Conservation (phyloP, 2,797 vertebrate species). For the Anniella stebbinsi region DNA sequence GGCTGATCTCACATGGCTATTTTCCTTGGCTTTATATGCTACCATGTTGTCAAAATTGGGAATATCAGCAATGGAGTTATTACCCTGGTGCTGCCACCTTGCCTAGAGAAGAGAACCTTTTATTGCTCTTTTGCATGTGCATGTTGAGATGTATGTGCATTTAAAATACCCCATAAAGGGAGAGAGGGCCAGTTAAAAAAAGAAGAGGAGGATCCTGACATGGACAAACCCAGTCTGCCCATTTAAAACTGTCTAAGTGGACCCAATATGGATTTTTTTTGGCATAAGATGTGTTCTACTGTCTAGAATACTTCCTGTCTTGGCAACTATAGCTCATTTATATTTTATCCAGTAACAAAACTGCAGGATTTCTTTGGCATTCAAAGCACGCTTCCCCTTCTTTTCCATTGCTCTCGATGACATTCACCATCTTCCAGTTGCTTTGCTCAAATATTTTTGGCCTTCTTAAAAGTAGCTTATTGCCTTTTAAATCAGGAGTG, state of each 20-base stretch:
- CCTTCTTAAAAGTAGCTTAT: background rate
- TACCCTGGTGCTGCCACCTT: background rate
- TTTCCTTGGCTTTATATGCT: background rate
- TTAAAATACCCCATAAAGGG: background rate
- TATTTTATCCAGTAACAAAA: slow-evolving; percentile 21
- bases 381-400: background rate
- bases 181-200: background rate
- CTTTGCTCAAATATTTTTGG: background rate
- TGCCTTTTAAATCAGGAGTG: background rate
- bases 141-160: background rate
- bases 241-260: background rate
- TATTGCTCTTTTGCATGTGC: background rate
- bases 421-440: background rate
- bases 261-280: background rate
- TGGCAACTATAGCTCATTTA: background rate
- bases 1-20: background rate
- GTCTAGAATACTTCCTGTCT: background rate
- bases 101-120: background rate
- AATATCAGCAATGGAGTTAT: background rate
- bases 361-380: slow-evolving; percentile 21
- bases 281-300: background rate
- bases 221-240: background rate
- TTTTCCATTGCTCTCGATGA: background rate
- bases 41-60: background rate
- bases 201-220: background rate